Base-by-base conservation (phyloP, 2,888 invertebrate species). In the Cremastinae sp. region DNA sequence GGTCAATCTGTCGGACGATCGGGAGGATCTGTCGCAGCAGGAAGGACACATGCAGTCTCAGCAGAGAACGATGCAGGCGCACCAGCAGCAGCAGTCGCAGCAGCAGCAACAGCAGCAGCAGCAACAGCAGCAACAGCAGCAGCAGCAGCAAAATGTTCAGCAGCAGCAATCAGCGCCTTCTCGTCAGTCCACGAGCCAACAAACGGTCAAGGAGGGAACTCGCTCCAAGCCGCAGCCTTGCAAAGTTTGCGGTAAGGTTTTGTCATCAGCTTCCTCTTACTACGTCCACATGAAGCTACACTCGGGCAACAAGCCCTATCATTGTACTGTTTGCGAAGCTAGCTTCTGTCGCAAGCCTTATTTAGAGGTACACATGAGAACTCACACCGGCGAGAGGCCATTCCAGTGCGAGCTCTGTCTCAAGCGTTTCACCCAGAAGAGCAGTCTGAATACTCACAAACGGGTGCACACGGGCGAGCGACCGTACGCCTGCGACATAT, bases 221-320 rank as follows among this genome's bases (percentile, higher is more conserved):
- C 91, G 93, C 79, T 92, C 93, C 72, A 94, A 94, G 85, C 94
- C 94, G 51, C 95, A 95, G 87, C 93, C 93, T 79, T 95, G 95
- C 90, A 94, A 95, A 91, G 92, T 95, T 74, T 95, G 95, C 89
- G 94, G 94, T 72, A 95, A 95, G 91, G 93, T 95, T 76, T 90
- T 95, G 79, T 95, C 95, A 68, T 95, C 95, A 10, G 93, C 94
- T 74, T 94, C 94, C 47, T 95, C 94, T 80, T 95, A 95, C 88
- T 95, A 95, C 87, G 95, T 95, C 83, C 95, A 95, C 90, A 94
- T 95, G 94, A 95, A 95, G 90, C 91, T 95, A 81, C 95, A 95
- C 90, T 95, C 95, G 20, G 94, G 94, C 83, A 94, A 94, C 88
- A 95, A 95, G 89, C 95, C 95, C 77, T 95, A 94, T 90, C 94